Evolutionary conservation across 2,888 invertebrate genomes (phyloP), one percentile per base, ranked within the genome.

Genomic region (Unio delphinus): DNA sequence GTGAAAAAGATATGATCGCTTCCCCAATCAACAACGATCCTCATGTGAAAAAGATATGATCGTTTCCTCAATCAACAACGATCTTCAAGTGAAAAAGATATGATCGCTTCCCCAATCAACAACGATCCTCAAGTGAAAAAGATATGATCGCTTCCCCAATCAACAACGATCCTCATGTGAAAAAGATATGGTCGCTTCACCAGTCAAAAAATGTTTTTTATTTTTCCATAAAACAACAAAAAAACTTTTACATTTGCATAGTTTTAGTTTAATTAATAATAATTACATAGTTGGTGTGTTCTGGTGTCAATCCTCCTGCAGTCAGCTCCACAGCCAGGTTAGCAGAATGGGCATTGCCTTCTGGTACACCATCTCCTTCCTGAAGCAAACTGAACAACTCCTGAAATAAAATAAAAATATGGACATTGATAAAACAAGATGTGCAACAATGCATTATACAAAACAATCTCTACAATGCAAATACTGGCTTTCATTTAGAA

Each of bases 281-380:
- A 80, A 87, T 86, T 75, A 89, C 89, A 73, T 83, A 85, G 60
- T 73, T 77, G 3, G 84, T 83, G 75, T 88, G 86, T 70, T 87
- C 86, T 4, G 85, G 83, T 18, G 83, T 82, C 8, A 90, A 73
- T 6, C 89, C 89, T 6, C 90, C 90, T 11, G 90, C 90, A 0
- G 83, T 81, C 59, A 90, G 80, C 65, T 89, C 90, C 59, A 89
- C 83, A 20, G 83, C 82, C 55, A 89, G 76, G 58, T 73, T 82
- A 7, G 83, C 75, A 7, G 88, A 82, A 3, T 83, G 74, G 23
- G 86, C 83, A 72, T 82, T 81, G 23, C 88, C 86, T 54, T 76
- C 65, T 1, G 84, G 81, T 55, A 83, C 69, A 58, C 74, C 66
- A n/a, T 74, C 73, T 15, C 82, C 83, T 67, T 86, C 82, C 56